These are phyloP conservation scores for Microcebus tavaratra DNA, from an alignment of 2,113 vertebrate genomes.

Conservation along the genomic window DNA sequence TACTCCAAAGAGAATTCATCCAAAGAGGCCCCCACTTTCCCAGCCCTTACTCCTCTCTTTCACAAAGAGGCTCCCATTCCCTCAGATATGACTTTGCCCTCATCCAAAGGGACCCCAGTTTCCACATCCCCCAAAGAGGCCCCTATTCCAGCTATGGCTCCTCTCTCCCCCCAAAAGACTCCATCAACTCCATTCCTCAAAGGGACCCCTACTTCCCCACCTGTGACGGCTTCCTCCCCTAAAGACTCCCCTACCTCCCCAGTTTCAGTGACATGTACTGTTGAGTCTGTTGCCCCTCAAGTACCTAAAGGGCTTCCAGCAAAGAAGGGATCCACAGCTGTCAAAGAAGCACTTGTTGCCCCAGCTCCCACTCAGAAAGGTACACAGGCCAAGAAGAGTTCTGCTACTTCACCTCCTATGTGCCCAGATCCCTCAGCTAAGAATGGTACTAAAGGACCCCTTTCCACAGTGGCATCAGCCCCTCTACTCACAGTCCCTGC, in stretches of 20 bases:
- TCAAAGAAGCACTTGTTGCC: constrained; percentile 23
- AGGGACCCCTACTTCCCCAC: not conserved
- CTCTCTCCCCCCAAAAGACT: not conserved
- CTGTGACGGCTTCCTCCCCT: not conserved
- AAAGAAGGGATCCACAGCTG: constrained; percentile 31
- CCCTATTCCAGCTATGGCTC: not conserved
- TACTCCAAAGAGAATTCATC: not conserved
- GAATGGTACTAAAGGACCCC: constrained; percentile 11
- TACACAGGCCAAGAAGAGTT: constrained; percentile 44
- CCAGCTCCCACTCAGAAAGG: constrained; percentile 47
- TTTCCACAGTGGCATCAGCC: not conserved
- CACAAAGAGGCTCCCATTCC: not conserved
- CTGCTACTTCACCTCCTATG: not conserved
- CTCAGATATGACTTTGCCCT: not conserved
- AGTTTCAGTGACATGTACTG: not conserved
- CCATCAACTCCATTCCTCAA: not conserved
- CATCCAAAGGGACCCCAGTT: not conserved
- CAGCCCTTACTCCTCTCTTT: not conserved
- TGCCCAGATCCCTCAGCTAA: constrained; percentile 48
- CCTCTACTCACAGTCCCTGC: not conserved
- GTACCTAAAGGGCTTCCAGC: constrained; percentile 21
- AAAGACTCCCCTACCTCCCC: not conserved
- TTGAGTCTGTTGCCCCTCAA: not conserved
- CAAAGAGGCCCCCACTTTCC: not conserved
- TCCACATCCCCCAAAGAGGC: not conserved